Conservation (phyloP, 2,888 invertebrate species). For the Saturnia pavonia region DNA sequence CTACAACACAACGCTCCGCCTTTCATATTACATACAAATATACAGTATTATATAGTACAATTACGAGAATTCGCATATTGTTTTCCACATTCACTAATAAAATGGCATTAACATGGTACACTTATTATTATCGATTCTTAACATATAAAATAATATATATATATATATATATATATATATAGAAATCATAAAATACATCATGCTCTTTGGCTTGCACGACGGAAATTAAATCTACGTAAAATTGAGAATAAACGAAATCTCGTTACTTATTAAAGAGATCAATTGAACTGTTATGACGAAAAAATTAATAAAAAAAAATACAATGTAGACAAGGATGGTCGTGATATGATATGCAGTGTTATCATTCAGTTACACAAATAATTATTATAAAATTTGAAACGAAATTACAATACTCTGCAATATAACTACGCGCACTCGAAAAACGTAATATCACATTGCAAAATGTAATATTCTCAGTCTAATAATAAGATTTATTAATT, state of each 20-base stretch:
- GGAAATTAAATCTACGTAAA: conserved; percentile 65
- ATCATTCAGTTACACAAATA: conserved; percentile 37
- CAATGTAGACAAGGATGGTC: conserved; percentile 39
- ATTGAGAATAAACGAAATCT: conserved; percentile 62
- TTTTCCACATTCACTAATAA: conserved; percentile 73
- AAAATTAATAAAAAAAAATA: conserved; percentile 27
- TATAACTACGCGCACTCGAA: conserved; percentile 30
- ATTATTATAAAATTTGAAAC: not conserved
- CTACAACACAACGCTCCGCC: conserved; percentile 70
- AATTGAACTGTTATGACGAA: conserved; percentile 59
- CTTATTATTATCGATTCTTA: conserved; percentile 69
- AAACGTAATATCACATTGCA: conserved; percentile 33
- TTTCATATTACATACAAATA: conserved; percentile 77
- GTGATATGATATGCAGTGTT: conserved; percentile 69
- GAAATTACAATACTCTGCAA: conserved; percentile 12
- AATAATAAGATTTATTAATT: conserved; percentile 75
- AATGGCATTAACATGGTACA: conserved; percentile 79
- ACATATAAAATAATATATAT: conserved; percentile 24
- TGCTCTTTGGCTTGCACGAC: conserved; percentile 82
- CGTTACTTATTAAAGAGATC: conserved; percentile 74
- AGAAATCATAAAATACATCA: conserved; percentile 80
- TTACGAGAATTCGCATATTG: conserved; percentile 71
- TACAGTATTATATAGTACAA: conserved; percentile 78
- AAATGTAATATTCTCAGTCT: conserved; percentile 64
- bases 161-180: conserved; percentile 57